Evolutionary conservation across 2,797 vertebrate species (phyloP), one percentile per base, ranked within the genome.

Genomic region (Acanthis flammea): DNA sequence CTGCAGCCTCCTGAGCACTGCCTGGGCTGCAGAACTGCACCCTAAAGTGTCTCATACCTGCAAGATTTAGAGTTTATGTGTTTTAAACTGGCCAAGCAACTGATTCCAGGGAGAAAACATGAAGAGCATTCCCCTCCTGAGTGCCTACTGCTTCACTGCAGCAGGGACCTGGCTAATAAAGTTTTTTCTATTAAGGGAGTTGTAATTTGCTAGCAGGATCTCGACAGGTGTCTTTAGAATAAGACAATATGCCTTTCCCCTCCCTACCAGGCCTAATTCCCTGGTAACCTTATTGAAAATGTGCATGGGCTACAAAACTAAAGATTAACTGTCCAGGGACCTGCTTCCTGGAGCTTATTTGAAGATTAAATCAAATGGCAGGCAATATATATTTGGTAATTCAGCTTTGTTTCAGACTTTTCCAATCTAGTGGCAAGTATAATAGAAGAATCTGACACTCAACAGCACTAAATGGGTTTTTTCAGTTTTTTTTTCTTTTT

Each of bases 361-460:
- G 97, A 97, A 98, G 97, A 98, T 98, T 98, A 98, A 97, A 98
- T 98, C 97, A 98, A 98, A 98, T 97, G 97, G 95, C 96, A 98
- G 95, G 96, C 95, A 94, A 97, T 97, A 97, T 97, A 97, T 98
- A 97, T 97, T 97, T 97, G 94, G 95, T 97, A 97, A 98, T 97
- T 96, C 45, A 73, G 94, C 96, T 97, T 97, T 97, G 96, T 97
- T 97, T 96, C 93, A 92, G 92, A 95, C 93, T 97, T 95, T 96
- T 63, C 53, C 88, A 77, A 87, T 80, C 51, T 89, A 72, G 45
- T 92, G 70, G 90, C 85, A 97, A 97, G 92, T 95, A 71, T 95
- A 94, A 96, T 91, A 95, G 97, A 93, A 94, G 81, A 80, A 77
- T 79, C 83, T 96, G 96, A 94, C 88, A 92, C 95, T 97, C 95